Conservation (phyloP, 1,140 invertebrate genomes). For the Hestina assimilis region DNA sequence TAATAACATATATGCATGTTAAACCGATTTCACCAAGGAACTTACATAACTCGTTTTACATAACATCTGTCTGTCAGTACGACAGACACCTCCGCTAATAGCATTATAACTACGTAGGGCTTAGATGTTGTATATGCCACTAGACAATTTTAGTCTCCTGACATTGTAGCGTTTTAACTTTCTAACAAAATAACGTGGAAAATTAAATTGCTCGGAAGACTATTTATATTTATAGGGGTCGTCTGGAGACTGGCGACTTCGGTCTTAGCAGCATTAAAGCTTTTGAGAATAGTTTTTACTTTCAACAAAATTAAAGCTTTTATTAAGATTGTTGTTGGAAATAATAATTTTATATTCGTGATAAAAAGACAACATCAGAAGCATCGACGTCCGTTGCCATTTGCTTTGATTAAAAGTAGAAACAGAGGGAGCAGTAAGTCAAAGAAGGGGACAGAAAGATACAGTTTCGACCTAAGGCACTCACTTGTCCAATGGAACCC, state of each 20-base stretch:
- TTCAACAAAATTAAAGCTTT: too few relatives aligned
- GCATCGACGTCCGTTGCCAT: too few relatives aligned
- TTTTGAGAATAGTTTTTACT: neutral
- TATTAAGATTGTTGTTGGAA: too few relatives aligned
- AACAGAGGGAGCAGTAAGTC: too few relatives aligned
- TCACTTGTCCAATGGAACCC: too few relatives aligned
- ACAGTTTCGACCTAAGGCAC: too few relatives aligned
- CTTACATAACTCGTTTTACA: constrained; percentile 31
- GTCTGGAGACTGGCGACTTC: constrained; percentile 6
- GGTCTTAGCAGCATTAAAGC: neutral
- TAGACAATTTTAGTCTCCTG: constrained; percentile 27
- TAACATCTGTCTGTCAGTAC: constrained; percentile 33
- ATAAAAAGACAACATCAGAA: too few relatives aligned
- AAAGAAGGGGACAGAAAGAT: too few relatives aligned
- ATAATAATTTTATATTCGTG: too few relatives aligned
- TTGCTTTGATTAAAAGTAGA: too few relatives aligned
- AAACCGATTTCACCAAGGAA: constrained; percentile 40
- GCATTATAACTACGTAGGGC: constrained; percentile 51
- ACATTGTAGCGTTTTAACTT: constrained; percentile 36
- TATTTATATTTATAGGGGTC: constrained; percentile 8
- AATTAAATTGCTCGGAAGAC: constrained; percentile 33
- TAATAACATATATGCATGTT: constrained; percentile 29
- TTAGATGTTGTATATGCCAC: constrained; percentile 16
- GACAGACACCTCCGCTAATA: constrained; percentile 50
- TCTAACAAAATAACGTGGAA: constrained; percentile 33